phyloP scores from a whole-genome alignment of 2,113 vertebrate genomes.

The Hemicordylus capensis region DNA sequence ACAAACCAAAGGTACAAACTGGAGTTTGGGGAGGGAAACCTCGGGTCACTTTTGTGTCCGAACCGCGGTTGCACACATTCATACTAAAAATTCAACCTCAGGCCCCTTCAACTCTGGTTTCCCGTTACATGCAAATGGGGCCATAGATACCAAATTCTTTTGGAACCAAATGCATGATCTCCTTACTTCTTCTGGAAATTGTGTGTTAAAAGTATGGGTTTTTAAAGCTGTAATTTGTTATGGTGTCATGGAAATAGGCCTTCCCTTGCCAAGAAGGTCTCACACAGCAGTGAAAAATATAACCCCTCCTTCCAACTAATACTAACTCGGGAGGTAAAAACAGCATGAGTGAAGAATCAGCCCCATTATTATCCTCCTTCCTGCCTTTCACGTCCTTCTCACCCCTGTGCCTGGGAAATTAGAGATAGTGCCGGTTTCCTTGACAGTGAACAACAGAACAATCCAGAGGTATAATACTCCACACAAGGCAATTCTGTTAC shows the following conservation, averaged over 20 bases:
- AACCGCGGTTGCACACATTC: too few species aligned
- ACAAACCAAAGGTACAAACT: too few species aligned
- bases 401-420: slow-evolving; percentile 8
- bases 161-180: too few species aligned
- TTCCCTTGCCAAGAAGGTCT: not conserved
- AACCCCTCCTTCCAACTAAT: not conserved
- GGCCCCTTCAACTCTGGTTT: too few species aligned
- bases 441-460: slow-evolving; percentile 34
- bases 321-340: not conserved
- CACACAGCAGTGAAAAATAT: not conserved
- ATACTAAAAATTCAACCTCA: too few species aligned
- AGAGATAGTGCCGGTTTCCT: slow-evolving; percentile 22
- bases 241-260: not conserved
- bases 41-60: too few species aligned
- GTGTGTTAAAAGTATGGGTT: not conserved
- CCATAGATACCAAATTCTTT: too few species aligned
- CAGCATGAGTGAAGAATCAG: not conserved
- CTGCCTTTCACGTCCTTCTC: slow-evolving; percentile 18
- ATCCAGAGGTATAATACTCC: not conserved
- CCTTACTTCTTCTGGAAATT: not conserved
- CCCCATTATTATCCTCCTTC: slow-evolving; percentile 3
- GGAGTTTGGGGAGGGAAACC: too few species aligned
- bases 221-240: not conserved
- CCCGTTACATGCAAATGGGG: too few species aligned
- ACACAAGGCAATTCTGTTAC: not conserved